Evolutionary conservation across 2,888 invertebrate species (phyloP), one percentile per base, ranked within the genome.

Genomic region (Cotesia congregata): DNA sequence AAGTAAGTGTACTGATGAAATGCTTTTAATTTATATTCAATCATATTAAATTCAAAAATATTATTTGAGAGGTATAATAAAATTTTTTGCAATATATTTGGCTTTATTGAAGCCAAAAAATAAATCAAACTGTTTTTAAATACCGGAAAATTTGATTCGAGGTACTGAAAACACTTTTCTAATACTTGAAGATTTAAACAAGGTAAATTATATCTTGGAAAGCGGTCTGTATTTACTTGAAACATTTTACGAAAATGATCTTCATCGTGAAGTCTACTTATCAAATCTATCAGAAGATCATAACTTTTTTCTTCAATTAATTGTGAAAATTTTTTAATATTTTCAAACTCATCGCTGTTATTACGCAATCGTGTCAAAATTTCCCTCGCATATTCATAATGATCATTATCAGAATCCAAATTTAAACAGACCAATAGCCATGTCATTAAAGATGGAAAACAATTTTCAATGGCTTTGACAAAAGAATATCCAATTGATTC

Each of bases 1-100:
- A 93, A 91, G 1, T 90, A 91, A 3, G 91, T 85, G 80, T 92
- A 94, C 0, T 92, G 91, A 83, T 93, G 91, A 61, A 94, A 89
- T 12, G 90, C 89, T 74, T 91, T 86, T 0, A 92, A 83, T 86
- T 92, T 93, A 64, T 91, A 90, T 80, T 93, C 92, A 5, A 90
- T 84, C 40, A 91, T 88, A 17, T 88, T 87, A 77, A 90, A 90
- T 12, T 88, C 86, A 40, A 91, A 86, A 5, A 93, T 89, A 59
- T 90, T 90, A 20, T 90, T 86, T 86, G 91, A 91, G 1, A 93
- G 83, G 72, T 89, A 86, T 70, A 92, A 87, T 17, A 93, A 84
- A 76, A 93, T 89, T 83, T 90, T 90, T 79, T 93, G 92, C 72
- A 94, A 83, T n/a, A 90, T 87, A 61, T 90, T 83, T 3, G 92